Base-by-base conservation (phyloP, 2,888 invertebrate species). In the Drosophila affinis region DNA sequence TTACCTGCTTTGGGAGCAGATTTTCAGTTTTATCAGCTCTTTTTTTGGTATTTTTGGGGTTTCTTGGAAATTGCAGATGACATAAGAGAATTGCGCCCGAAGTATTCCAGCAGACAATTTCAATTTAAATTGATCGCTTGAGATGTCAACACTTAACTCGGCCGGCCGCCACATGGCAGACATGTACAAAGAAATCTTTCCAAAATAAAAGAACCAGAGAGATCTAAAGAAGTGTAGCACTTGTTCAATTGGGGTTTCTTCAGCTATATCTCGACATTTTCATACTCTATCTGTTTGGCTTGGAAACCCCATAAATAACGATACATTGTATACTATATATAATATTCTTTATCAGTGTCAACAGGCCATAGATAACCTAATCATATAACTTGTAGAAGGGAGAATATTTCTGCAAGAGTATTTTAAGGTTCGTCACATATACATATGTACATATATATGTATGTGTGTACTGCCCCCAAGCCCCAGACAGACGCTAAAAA, bases 51-150 rank as follows among this genome's bases (percentile, higher is more conserved):
- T 12, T 9, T 47, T 17, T 7, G 48, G 21, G 34, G 12, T 27
- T 85, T 85, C 81, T 70, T 9, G 62, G 85, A 85, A 82, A n/a
- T 46, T 6, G 34, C 21, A 34, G 64, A 86, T 83, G 83, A 83
- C 83, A 83, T 83, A 83, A 85, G 65, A 54, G 34, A 65, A 53
- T 47, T 17, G 21, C 47, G 47, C 29, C 27, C 24, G 17, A 56
- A 47, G 56, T 52, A 52, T 49, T 55, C 56, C 21, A 34, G 49
- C 73, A 17, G 71, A 45, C 62, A 58, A 54, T 75, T 81, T 75
- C 69, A 87, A 87, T 82, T 87, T 64, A 87, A 87, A 82, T 82
- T 84, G 81, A 82, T 82, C 75, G 68, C 72, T 84, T 67, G 77
- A 53, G 69, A 45, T 81, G 87, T 80, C 78, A 76, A 74, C 78